A percentile compares a stretch with the other conserved stretches of the same genome.
Conservation (phyloP, 2,888 invertebrate genomes). For the Epirrhoe tristata region DNA sequence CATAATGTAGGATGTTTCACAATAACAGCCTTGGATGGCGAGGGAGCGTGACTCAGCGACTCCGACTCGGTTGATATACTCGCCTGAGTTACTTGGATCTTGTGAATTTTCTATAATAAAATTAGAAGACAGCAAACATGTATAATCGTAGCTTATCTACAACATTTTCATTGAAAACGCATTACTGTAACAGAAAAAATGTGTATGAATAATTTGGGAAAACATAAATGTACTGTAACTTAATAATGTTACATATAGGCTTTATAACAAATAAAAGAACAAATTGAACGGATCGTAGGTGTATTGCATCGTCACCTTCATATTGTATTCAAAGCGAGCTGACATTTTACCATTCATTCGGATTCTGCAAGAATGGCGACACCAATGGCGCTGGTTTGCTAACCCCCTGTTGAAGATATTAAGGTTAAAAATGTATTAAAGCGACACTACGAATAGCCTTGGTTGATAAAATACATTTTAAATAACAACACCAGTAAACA, state of each 20-base stretch:
- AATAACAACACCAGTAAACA: background rate
- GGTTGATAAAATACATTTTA: background rate
- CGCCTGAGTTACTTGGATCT: slow-evolving; percentile 39
- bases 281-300: slow-evolving; percentile 36
- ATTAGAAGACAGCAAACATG: background rate
- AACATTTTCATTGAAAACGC: background rate
- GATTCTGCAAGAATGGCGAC: slow-evolving; percentile 46
- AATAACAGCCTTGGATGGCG: slow-evolving; percentile 59
- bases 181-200: background rate
- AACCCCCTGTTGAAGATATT: slow-evolving; percentile 34
- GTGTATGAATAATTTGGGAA: background rate
- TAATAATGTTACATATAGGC: slow-evolving; percentile 4
- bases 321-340: slow-evolving; percentile 45
- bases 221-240: background rate
- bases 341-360: slow-evolving; percentile 47
- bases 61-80: slow-evolving; percentile 51
- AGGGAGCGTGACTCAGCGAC: slow-evolving; percentile 57
- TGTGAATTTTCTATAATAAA: slow-evolving; percentile 8
- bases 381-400: slow-evolving; percentile 43
- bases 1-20: slow-evolving; percentile 52
- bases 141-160: background rate
- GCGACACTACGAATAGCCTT: slow-evolving; percentile 2
- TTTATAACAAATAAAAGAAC: slow-evolving; percentile 27
- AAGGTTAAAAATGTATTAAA: slow-evolving; percentile 24
- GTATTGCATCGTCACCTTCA: slow-evolving; percentile 40